Base-by-base conservation (phyloP, 2,113 vertebrate genomes). In the Sander lucioperca region DNA sequence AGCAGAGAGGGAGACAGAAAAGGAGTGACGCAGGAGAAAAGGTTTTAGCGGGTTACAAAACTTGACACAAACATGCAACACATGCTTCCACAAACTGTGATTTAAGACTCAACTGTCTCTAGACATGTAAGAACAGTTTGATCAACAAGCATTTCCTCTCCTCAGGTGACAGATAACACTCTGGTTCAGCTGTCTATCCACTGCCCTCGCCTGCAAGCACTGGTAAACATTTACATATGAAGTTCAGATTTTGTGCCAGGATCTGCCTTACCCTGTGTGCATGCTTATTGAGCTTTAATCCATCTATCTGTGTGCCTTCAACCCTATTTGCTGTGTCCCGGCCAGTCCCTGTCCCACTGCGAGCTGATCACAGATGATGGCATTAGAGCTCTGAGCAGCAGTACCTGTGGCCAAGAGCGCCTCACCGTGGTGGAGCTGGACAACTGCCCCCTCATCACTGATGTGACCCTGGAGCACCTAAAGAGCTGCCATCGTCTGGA, bases 351-450 rank as follows among this genome's bases (percentile, higher is more conserved):
- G 74, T 98, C 97, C 77, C 97, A 98, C 95, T 98, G 97, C 79
- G 97, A 98, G 94, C 89, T 97, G 90, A 97, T 98, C 93, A 98
- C 97, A 0, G 97, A 98, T 0, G 97, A 98, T 7, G 97, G 97
- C 58, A 98, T 98, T 91, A 94, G 97, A 84, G 97, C 97, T 71
- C 91, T 98, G 81, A 98, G 97, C 94, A 96, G 94, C 93, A 97
- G 97, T 16, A 90, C 96, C 0, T 97, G 97, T 33, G 97, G 97
- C 23, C 97, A 97, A 0, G 96, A 97, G 94, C 90, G 95, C 86
- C 96, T 98, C 87, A 96, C 95, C 10, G 96, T 98, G 8, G 94
- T 98, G 86, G 97, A 98, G 87, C 83, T 98, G 21, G 97, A 98
- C 87, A 98, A 97, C 93, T 98, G 97, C 90, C 97, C 97, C 5